These are phyloP conservation scores for Dryobates pubescens DNA, from an alignment of 2,797 vertebrate genomes.

Conservation along the genomic window DNA sequence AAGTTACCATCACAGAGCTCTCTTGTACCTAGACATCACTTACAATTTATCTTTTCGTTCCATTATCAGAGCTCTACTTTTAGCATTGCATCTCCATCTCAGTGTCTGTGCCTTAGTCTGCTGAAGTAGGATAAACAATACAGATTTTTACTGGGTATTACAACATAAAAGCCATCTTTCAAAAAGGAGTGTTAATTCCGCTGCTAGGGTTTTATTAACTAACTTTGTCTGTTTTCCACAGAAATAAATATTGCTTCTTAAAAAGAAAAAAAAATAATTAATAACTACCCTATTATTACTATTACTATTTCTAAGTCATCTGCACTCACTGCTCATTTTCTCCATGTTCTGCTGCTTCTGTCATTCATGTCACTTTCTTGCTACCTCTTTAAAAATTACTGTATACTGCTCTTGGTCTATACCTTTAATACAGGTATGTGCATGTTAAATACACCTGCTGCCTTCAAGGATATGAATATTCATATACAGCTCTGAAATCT, in stretches of 20 bases:
- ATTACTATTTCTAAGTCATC: background rate
- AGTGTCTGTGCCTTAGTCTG: background rate
- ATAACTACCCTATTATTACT: accelerated
- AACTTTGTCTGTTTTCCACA: background rate
- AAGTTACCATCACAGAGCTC: background rate
- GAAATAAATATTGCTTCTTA: background rate
- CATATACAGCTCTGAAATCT: background rate
- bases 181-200: background rate
- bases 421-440: background rate
- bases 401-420: background rate
- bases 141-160: background rate
- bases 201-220: background rate
- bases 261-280: background rate
- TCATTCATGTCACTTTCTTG: background rate
- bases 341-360: background rate
- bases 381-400: background rate
- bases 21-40: background rate
- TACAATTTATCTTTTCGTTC: background rate
- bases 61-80: accelerated
- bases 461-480: slow-evolving; percentile 33
- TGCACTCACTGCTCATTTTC: background rate
- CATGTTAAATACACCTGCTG: background rate
- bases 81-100: background rate
- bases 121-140: background rate
- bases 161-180: background rate